phyloP scores from a whole-genome alignment of 2,113 vertebrate genomes.

The Trematocara marginatum region DNA sequence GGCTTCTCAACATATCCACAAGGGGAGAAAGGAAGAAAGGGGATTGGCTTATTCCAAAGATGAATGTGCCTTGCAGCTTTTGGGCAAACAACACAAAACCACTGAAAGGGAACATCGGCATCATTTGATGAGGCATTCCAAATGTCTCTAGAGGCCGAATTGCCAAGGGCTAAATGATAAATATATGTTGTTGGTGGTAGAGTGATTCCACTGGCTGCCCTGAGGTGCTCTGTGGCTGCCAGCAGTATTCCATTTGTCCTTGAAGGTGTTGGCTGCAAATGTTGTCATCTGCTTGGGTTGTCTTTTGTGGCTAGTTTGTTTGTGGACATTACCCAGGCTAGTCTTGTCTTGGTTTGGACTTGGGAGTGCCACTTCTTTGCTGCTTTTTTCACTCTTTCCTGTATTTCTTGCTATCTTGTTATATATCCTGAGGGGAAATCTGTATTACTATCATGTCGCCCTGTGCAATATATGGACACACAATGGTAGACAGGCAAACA shows the following conservation, averaged over 20 bases:
- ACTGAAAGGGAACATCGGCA: constrained; percentile 72
- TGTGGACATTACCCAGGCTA: constrained; percentile 20
- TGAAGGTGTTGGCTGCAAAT: constrained; percentile 70
- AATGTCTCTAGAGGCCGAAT: constrained; percentile 65
- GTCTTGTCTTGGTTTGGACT: constrained; percentile 4
- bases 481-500: not conserved
- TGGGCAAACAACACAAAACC: constrained; percentile 75
- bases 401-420: not conserved
- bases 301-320: constrained; percentile 47
- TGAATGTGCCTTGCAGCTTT: constrained; percentile 72
- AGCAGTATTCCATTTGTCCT: constrained; percentile 69
- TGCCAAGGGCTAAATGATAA: constrained; percentile 71
- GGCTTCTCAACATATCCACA: constrained; percentile 60
- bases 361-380: not conserved
- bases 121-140: constrained; percentile 76
- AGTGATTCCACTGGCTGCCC: constrained; percentile 64
- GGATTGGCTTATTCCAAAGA: constrained; percentile 75
- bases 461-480: not conserved
- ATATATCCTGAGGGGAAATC: not conserved
- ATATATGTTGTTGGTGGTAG: constrained; percentile 67
- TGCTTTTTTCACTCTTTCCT: not conserved
- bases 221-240: constrained; percentile 57
- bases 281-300: constrained; percentile 58
- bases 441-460: not conserved
- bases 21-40: constrained; percentile 43